These are phyloP conservation scores for Girardinus metallicus DNA, from an alignment of 2,797 vertebrate species.

Conservation along the genomic window DNA sequence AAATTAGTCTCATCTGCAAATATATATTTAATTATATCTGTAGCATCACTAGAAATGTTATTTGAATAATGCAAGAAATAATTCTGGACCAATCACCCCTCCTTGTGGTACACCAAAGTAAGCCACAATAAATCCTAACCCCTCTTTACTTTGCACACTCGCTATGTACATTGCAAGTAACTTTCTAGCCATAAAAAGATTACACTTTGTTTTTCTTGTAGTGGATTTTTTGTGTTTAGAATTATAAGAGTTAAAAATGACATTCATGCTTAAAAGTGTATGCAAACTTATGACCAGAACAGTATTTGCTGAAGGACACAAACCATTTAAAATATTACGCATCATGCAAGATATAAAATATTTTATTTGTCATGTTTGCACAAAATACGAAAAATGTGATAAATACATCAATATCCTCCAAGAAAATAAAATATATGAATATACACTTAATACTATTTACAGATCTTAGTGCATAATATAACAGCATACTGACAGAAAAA, in stretches of 20 bases:
- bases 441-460: slow-evolving; percentile 76
- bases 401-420: slow-evolving; percentile 72
- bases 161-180: background rate
- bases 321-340: background rate
- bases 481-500: slow-evolving; percentile 49
- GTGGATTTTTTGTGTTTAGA: too few species aligned
- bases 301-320: background rate
- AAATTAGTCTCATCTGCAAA: background rate
- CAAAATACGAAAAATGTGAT: slow-evolving; percentile 53
- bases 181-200: background rate
- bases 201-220: background rate
- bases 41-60: background rate
- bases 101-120: background rate
- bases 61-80: background rate
- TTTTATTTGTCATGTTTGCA: slow-evolving; percentile 60
- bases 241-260: background rate
- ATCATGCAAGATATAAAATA: slow-evolving; percentile 15
- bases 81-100: background rate
- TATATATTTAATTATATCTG: background rate
- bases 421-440: slow-evolving; percentile 75
- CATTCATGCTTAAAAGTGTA: background rate
- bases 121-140: background rate
- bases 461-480: slow-evolving; percentile 78
- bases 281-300: background rate
- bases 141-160: background rate